phyloP scores from a whole-genome alignment of 2,797 vertebrate genomes.

The Lithobates sylvaticus region DNA sequence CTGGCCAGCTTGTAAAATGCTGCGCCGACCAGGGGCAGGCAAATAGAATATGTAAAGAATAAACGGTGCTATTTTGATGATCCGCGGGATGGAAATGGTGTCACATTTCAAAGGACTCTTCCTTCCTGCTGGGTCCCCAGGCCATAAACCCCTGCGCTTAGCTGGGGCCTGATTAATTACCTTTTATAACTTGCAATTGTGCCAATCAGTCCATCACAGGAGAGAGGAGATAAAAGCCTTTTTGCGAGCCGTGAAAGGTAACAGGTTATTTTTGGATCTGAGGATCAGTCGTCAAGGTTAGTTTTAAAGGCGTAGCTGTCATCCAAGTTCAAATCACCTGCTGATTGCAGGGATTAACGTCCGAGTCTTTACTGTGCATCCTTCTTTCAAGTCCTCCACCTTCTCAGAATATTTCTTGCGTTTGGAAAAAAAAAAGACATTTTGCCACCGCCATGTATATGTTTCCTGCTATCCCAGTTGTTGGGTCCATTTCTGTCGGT shows the following conservation, averaged over 20 bases:
- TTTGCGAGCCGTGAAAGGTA: slow-evolving; percentile 47
- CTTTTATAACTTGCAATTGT: slow-evolving; percentile 61
- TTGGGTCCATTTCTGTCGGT: too few species aligned
- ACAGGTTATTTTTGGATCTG: slow-evolving; percentile 53
- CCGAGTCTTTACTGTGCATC: slow-evolving; percentile 5
- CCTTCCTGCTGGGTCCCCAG: slow-evolving; percentile 58
- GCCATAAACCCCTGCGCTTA: slow-evolving; percentile 50
- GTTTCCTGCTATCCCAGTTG: background rate
- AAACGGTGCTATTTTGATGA: slow-evolving; percentile 22
- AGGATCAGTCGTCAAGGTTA: slow-evolving; percentile 53
- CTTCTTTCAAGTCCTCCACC: background rate
- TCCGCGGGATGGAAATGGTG: slow-evolving; percentile 45
- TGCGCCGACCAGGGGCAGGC: background rate
- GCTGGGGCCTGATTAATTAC: slow-evolving; percentile 61
- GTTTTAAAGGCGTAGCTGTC: slow-evolving; percentile 52
- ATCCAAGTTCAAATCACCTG: slow-evolving; percentile 47
- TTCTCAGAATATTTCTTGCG: background rate
- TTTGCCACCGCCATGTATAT: background rate
- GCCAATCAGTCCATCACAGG: slow-evolving; percentile 46
- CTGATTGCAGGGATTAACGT: slow-evolving; percentile 37
- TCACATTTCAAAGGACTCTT: slow-evolving; percentile 62
- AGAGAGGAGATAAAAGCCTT: slow-evolving; percentile 52
- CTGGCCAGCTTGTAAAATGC: slow-evolving; percentile 3
- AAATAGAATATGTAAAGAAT: background rate
- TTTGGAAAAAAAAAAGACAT: background rate